Percentiles rank a stretch among this genome's conserved stretches.
Evolutionary conservation across 2,888 invertebrate species (phyloP).

Genomic region (Ophonus ardosiacus): DNA sequence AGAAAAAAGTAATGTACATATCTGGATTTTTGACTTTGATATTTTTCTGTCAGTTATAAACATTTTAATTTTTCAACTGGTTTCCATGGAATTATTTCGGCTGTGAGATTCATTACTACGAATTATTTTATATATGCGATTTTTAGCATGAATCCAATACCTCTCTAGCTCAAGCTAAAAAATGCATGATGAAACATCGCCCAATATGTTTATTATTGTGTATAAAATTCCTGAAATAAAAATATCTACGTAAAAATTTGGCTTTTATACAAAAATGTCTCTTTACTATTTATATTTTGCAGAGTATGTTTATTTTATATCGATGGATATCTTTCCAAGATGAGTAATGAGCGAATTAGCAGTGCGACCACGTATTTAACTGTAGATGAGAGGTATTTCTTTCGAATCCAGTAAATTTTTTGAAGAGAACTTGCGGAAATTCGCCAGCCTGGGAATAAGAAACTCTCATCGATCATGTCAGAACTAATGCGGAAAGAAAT

Average conservation of each 20-base stretch:
- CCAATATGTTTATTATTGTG: neutral
- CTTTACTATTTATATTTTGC: neutral
- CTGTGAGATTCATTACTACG: no score
- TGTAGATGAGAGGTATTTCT: slow-evolving; percentile 44
- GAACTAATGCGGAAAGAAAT: slow-evolving; percentile 56
- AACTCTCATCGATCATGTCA: slow-evolving; percentile 54
- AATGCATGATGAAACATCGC: neutral
- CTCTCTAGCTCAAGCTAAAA: no score
- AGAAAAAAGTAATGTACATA: no score
- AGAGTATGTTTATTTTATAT: neutral
- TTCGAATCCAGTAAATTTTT: slow-evolving; percentile 38
- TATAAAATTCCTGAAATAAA: neutral
- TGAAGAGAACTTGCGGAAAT: slow-evolving; percentile 35
- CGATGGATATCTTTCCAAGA: neutral
- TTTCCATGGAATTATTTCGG: no score
- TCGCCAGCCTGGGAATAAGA: slow-evolving; percentile 31
- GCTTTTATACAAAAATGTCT: neutral
- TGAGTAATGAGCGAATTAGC: slow-evolving; percentile 29
- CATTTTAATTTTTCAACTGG: no score
- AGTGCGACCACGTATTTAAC: slow-evolving; percentile 20
- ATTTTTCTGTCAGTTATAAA: no score
- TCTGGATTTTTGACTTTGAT: no score
- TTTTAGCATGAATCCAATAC: no score
- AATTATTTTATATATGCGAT: no score
- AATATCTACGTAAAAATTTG: slow-evolving; percentile 1